These are phyloP conservation scores for Dicentrarchus labrax DNA, from an alignment of 2,113 vertebrate genomes.

Conservation along the genomic window DNA sequence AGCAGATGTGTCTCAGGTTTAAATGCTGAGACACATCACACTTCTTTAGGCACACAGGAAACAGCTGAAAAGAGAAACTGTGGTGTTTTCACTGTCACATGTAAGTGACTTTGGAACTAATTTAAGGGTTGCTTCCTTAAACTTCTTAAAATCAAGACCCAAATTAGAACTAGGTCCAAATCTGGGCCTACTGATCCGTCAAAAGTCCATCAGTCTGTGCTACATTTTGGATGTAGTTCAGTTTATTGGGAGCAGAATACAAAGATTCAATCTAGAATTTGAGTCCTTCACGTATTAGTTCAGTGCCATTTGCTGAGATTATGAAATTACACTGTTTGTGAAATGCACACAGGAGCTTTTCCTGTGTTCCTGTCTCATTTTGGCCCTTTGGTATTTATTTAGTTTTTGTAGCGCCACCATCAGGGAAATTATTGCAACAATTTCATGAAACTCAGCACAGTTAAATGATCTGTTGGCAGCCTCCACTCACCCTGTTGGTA, in stretches of 20 bases:
- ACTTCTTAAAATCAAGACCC: constrained; percentile 25
- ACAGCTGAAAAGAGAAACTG: constrained; percentile 14
- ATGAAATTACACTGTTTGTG: neutral
- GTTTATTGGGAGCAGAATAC: neutral
- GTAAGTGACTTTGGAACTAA: constrained; percentile 6
- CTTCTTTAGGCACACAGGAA: constrained; percentile 39
- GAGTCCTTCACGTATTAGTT: neutral
- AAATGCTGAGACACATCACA: constrained; percentile 60
- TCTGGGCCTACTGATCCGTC: neutral
- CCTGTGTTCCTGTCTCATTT: neutral
- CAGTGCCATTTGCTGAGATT: neutral
- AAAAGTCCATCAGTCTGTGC: neutral
- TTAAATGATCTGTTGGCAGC: neutral
- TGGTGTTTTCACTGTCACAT: constrained; percentile 7
- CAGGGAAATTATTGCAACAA: neutral
- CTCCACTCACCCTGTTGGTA: neutral
- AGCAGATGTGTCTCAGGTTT: constrained; percentile 59
- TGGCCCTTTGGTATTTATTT: neutral
- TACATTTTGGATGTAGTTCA: neutral
- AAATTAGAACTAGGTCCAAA: neutral
- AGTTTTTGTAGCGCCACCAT: neutral
- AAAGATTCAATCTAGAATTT: neutral
- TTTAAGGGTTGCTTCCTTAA: constrained; percentile 20
- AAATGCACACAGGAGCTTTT: neutral
- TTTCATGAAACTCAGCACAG: neutral